These are phyloP conservation scores for Echeneis naucrates DNA, from an alignment of 2,797 vertebrate genomes.

Conservation along the genomic window DNA sequence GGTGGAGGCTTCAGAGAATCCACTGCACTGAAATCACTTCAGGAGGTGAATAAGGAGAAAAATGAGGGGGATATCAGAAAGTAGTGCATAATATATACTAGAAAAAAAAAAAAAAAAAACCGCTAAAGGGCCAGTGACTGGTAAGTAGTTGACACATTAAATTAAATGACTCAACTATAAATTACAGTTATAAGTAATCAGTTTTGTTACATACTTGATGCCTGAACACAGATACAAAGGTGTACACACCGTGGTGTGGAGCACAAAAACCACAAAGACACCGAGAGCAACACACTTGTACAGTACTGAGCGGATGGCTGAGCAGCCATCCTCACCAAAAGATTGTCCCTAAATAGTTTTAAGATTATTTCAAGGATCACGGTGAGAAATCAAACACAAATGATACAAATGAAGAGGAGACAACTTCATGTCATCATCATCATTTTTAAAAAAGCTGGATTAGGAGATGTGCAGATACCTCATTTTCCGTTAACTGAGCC, in stretches of 20 bases:
- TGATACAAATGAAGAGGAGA: slow-evolving; percentile 40
- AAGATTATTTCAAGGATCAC: slow-evolving; percentile 81
- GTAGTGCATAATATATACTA: slow-evolving; percentile 96
- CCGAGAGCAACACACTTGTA: slow-evolving; percentile 74
- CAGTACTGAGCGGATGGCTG: slow-evolving; percentile 91
- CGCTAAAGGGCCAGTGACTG: slow-evolving; percentile 84
- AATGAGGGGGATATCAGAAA: slow-evolving; percentile 81
- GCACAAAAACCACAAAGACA: slow-evolving; percentile 81
- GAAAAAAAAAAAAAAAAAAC: slow-evolving; percentile 87
- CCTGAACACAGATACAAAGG: slow-evolving; percentile 89
- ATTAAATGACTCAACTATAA: slow-evolving; percentile 49
- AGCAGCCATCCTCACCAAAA: slow-evolving; percentile 86
- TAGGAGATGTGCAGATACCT: slow-evolving; percentile 24
- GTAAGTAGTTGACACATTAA: slow-evolving; percentile 76
- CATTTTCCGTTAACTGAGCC: slow-evolving; percentile 20
- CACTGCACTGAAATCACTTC: slow-evolving; percentile 86
- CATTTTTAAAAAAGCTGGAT: neutral
- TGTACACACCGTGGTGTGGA: slow-evolving; percentile 89
- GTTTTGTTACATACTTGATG: slow-evolving; percentile 86
- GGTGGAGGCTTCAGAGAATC: slow-evolving; percentile 83
- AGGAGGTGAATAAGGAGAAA: slow-evolving; percentile 59
- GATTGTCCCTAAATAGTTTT: slow-evolving; percentile 92
- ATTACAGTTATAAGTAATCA: slow-evolving; percentile 56
- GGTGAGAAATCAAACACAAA: slow-evolving; percentile 70
- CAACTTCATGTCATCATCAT: slow-evolving; percentile 64